Evolutionary conservation across 2,113 vertebrate genomes (phyloP).

Genomic region (Globicephala melas): DNA sequence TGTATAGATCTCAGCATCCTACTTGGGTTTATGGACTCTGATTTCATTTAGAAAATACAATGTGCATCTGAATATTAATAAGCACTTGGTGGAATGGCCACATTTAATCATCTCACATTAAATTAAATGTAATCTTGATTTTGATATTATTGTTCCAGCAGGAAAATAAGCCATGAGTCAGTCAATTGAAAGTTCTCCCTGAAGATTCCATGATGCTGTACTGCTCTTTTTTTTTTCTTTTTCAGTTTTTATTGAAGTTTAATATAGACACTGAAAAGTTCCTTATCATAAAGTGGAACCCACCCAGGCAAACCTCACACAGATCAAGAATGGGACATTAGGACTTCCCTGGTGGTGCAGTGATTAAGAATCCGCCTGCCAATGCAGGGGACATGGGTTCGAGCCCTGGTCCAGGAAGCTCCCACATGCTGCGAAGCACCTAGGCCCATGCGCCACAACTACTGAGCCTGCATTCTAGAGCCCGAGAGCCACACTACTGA

Average conservation of each 20-base stretch:
- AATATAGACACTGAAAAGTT: background rate
- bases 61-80: background rate
- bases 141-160: background rate
- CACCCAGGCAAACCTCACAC: background rate
- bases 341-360: too few species aligned
- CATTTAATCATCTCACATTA: conserved; percentile 12
- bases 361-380: too few species aligned
- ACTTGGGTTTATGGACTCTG: background rate
- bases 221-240: background rate
- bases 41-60: conserved; percentile 1
- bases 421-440: too few species aligned
- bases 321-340: background rate
- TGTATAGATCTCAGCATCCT: background rate
- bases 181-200: background rate
- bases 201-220: background rate
- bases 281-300: background rate
- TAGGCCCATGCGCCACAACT: too few species aligned
- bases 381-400: too few species aligned
- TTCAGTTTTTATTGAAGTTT: background rate
- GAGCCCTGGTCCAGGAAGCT: too few species aligned
- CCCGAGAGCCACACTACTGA: too few species aligned
- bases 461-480: too few species aligned
- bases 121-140: background rate
- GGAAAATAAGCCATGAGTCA: background rate
- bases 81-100: background rate